These are phyloP conservation scores for Pristionchus fissidentatus DNA, from an alignment of 2,888 invertebrate genomes.

Conservation along the genomic window DNA sequence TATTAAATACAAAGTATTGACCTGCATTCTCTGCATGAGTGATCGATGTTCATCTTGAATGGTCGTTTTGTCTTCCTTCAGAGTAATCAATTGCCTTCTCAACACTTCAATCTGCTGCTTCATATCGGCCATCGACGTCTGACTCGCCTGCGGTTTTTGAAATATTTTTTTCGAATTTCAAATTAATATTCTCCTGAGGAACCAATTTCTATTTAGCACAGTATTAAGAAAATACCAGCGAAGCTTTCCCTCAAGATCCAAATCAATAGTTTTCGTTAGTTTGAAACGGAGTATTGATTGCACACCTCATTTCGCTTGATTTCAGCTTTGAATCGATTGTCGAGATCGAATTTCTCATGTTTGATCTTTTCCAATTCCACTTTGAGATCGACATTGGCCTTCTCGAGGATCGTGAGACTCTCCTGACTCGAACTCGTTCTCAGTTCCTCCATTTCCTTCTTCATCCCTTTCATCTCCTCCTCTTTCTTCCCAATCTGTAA, in stretches of 20 bases:
- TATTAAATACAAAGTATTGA: background rate
- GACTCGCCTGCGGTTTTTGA: conserved; percentile 52
- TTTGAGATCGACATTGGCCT: conserved; percentile 55
- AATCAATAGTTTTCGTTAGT: background rate
- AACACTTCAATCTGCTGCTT: conserved; percentile 63
- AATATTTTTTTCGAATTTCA: background rate
- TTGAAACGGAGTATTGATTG: background rate
- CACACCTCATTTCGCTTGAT: conserved; percentile 62
- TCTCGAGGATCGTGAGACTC: conserved; percentile 50
- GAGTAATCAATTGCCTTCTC: conserved; percentile 61
- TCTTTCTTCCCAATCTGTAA: conserved; percentile 39
- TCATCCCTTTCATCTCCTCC: conserved; percentile 49
- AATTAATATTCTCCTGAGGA: background rate
- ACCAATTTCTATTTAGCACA: background rate
- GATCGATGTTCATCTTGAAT: conserved; percentile 50
- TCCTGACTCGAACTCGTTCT: conserved; percentile 48
- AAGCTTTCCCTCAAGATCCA: background rate
- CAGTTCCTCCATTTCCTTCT: conserved; percentile 52
- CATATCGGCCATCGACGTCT: conserved; percentile 53
- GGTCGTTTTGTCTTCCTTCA: conserved; percentile 59
- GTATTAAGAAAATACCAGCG: background rate
- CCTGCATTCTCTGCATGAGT: conserved; percentile 52
- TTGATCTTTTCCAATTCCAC: conserved; percentile 63
- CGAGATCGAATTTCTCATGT: conserved; percentile 61
- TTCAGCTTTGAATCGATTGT: conserved; percentile 64